These are phyloP conservation scores for Halichoeres trimaculatus DNA, from an alignment of 2,113 vertebrate species.

Conservation along the genomic window DNA sequence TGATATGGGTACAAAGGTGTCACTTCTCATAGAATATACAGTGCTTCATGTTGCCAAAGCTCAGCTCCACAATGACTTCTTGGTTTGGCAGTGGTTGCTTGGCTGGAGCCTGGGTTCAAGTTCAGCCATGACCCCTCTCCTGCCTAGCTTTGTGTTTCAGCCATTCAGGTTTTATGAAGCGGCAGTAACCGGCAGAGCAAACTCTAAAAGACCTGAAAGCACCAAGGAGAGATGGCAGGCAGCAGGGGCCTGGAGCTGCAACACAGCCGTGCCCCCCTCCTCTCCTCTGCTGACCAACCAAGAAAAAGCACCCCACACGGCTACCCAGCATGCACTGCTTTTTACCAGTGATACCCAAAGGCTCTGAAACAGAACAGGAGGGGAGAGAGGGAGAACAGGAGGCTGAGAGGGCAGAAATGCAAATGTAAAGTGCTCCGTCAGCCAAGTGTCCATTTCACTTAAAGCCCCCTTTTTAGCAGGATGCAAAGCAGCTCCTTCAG, in stretches of 20 bases:
- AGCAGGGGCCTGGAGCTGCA: constrained; percentile 61
- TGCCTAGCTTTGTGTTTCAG: constrained; percentile 72
- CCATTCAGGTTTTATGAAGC: constrained; percentile 82
- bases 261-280: constrained; percentile 48
- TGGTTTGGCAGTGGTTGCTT: constrained; percentile 51
- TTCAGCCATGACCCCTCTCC: constrained; percentile 78
- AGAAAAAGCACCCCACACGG: constrained; percentile 42
- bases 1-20: neutral
- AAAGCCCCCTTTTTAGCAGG: constrained; percentile 28
- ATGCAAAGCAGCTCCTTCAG: constrained; percentile 49
- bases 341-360: constrained; percentile 52
- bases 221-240: constrained; percentile 67
- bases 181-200: constrained; percentile 79
- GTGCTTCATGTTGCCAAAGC: neutral
- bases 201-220: constrained; percentile 74
- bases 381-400: constrained; percentile 28
- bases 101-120: constrained; percentile 75
- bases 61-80: constrained; percentile 3
- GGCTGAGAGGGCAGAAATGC: constrained; percentile 67
- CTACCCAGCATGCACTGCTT: constrained; percentile 72
- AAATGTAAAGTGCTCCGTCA: constrained; percentile 67
- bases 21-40: neutral
- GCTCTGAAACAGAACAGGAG: constrained; percentile 47
- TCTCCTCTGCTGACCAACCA: constrained; percentile 59
- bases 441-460: constrained; percentile 70